These are phyloP conservation scores for Gallinago stenura DNA, from an alignment of 2,797 vertebrate genomes.

Conservation along the genomic window DNA sequence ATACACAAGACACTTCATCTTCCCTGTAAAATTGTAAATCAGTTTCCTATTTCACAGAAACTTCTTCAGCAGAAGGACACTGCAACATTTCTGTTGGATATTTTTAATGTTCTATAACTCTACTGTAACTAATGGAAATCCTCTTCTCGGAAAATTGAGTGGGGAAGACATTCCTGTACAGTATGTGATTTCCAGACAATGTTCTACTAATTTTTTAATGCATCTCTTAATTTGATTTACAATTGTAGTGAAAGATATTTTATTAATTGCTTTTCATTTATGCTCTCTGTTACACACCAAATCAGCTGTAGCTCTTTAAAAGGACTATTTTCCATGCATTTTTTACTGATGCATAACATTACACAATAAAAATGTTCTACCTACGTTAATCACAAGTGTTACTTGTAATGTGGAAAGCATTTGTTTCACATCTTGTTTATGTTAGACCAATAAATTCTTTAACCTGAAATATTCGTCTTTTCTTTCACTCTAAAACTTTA, in stretches of 20 bases:
- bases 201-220: constrained; percentile 74
- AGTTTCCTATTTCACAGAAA: not conserved
- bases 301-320: constrained; percentile 10
- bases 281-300: constrained; percentile 37
- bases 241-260: constrained; percentile 57
- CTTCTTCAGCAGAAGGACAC: not conserved
- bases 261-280: constrained; percentile 49
- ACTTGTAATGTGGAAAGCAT: not conserved
- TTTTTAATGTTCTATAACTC: constrained; percentile 39
- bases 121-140: constrained; percentile 43
- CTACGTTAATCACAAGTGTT: not conserved
- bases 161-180: constrained; percentile 58
- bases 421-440: not conserved
- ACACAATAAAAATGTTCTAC: not conserved
- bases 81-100: not conserved
- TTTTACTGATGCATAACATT: not conserved
- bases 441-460: not conserved
- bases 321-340: not conserved
- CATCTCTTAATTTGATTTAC: constrained; percentile 73
- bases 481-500: not conserved
- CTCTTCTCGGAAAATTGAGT: constrained; percentile 64
- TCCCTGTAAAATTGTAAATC: not conserved
- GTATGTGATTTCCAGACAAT: constrained; percentile 67
- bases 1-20: not conserved
- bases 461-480: not conserved